Conservation (phyloP, 2,797 vertebrate species). For the Mycteria americana region DNA sequence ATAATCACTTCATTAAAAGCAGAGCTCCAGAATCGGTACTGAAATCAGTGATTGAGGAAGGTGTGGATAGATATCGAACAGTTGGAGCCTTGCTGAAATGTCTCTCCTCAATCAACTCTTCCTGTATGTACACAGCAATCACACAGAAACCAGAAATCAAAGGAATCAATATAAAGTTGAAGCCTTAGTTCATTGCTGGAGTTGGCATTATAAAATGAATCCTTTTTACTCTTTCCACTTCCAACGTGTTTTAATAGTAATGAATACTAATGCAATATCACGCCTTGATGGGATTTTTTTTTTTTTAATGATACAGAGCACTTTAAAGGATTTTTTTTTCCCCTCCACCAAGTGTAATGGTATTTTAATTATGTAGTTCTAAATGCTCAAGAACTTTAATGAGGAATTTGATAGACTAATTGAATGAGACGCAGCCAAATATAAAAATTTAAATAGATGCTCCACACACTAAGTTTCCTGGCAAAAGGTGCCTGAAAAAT, state of each 20-base stretch:
- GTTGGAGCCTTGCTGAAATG: neutral
- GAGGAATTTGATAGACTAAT: slow-evolving; percentile 63
- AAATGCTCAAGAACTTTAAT: slow-evolving; percentile 57
- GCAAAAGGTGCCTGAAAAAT: slow-evolving; percentile 5
- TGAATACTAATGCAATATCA: slow-evolving; percentile 38
- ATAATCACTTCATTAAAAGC: neutral
- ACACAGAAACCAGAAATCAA: neutral
- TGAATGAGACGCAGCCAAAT: slow-evolving; percentile 51
- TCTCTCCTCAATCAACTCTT: neutral
- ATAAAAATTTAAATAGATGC: slow-evolving; percentile 44
- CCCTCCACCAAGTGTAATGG: slow-evolving; percentile 37
- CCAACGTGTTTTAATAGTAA: slow-evolving; percentile 10
- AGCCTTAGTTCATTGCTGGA: neutral
- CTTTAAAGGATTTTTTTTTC: slow-evolving; percentile 14
- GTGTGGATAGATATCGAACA: neutral
- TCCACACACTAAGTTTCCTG: neutral
- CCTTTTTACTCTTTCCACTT: slow-evolving; percentile 29
- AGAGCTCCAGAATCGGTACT: neutral
- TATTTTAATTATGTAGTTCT: slow-evolving; percentile 62
- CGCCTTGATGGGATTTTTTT: slow-evolving; percentile 3
- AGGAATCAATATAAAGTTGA: neutral
- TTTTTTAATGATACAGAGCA: neutral
- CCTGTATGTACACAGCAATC: neutral
- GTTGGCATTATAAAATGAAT: neutral
- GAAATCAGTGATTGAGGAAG: neutral